Conservation (phyloP, 2,888 invertebrate genomes). For the Apeira syringaria region DNA sequence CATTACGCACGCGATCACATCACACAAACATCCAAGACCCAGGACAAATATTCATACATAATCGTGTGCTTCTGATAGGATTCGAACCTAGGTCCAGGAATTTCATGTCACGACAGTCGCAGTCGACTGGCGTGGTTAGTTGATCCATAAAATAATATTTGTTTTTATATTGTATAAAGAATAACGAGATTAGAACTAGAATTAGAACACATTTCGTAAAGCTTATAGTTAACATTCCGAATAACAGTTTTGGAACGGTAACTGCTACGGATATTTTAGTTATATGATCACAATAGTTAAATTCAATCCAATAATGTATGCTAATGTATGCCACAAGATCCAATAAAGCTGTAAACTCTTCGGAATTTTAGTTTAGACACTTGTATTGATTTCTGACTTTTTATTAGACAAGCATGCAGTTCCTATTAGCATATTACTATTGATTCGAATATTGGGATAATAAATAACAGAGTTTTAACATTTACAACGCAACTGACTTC, state of each 20-base stretch:
- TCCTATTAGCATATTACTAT: conserved; percentile 25
- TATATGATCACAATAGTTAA: conserved; percentile 27
- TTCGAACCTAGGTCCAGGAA: too few species aligned
- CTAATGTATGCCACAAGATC: conserved; percentile 23
- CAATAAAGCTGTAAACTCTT: conserved; percentile 25
- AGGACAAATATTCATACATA: too few species aligned
- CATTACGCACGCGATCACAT: too few species aligned
- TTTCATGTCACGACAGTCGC: too few species aligned
- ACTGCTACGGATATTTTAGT: conserved; percentile 19
- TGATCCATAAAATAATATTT: too few species aligned
- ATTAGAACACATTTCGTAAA: too few species aligned
- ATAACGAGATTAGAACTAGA: too few species aligned
- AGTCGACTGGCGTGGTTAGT: too few species aligned
- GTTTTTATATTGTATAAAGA: too few species aligned
- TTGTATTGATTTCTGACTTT: conserved; percentile 31
- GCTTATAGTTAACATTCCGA: conserved; percentile 27
- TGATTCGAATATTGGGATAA: conserved; percentile 45
- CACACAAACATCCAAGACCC: too few species aligned
- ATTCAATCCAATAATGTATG: conserved; percentile 26
- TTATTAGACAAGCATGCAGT: conserved; percentile 28
- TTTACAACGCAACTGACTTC: conserved; percentile 41
- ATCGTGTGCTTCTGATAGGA: too few species aligned
- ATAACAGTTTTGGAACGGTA: conserved; percentile 26
- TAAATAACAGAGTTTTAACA: conserved; percentile 53
- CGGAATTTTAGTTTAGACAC: conserved; percentile 22